Percentiles rank a stretch among this genome's conserved stretches.
These are phyloP conservation scores for Shinisaurus crocodilurus DNA, from an alignment of 2,113 vertebrate species.

Conservation along the genomic window DNA sequence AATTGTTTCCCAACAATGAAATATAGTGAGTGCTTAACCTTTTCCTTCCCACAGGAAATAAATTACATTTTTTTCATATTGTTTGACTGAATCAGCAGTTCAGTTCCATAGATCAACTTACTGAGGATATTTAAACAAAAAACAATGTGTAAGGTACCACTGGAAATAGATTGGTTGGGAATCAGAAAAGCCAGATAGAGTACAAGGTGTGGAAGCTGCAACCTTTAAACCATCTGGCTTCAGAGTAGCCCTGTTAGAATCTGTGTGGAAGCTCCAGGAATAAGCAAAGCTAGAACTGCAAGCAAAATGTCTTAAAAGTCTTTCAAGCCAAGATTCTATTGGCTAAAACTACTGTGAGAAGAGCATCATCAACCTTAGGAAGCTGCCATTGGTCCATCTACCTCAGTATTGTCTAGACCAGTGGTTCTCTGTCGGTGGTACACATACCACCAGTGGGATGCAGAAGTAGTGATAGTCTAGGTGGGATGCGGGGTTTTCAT, in stretches of 20 bases:
- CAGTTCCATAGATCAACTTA: conserved; percentile 48
- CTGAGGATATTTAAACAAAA: conserved; percentile 30
- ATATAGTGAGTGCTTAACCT: conserved; percentile 65
- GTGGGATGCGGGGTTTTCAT: too few species aligned
- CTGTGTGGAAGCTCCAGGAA: background rate
- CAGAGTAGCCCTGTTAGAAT: background rate
- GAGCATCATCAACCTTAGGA: background rate
- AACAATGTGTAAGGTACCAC: conserved; percentile 18
- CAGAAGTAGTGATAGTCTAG: too few species aligned
- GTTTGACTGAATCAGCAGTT: conserved; percentile 66
- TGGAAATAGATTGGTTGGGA: conserved; percentile 35
- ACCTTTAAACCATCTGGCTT: background rate
- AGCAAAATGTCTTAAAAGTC: too few species aligned
- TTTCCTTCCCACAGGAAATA: conserved; percentile 62
- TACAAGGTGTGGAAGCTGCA: background rate
- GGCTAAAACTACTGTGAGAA: too few species aligned
- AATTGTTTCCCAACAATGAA: conserved; percentile 60
- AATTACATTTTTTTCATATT: conserved; percentile 58
- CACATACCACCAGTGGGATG: too few species aligned
- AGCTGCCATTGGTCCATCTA: background rate
- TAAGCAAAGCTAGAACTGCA: background rate
- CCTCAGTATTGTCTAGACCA: background rate
- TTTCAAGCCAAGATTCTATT: too few species aligned
- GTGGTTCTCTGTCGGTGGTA: background rate
- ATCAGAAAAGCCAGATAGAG: conserved; percentile 13